Conservation (phyloP, 1,140 invertebrate species). For the Drosophila watanabei region DNA sequence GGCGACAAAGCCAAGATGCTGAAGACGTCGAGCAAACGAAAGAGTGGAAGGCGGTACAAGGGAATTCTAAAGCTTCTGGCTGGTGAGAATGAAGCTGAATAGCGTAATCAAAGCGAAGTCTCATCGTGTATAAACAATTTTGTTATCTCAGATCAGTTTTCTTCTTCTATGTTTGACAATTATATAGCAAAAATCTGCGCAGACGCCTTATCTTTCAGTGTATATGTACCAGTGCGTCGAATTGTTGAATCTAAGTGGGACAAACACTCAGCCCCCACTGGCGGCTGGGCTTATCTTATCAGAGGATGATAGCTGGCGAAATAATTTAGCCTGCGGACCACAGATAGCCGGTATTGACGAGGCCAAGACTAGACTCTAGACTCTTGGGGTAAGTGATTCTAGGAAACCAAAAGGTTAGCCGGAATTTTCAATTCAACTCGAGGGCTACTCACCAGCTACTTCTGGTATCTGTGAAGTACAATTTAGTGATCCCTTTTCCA, state of each 20-base stretch:
- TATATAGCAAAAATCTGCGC: constrained; percentile 25
- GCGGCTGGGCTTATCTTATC: constrained; percentile 34
- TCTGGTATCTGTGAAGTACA: background rate
- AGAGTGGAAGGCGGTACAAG: constrained; percentile 40
- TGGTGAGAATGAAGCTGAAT: constrained; percentile 61
- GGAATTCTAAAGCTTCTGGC: constrained; percentile 54
- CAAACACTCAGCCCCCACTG: constrained; percentile 34
- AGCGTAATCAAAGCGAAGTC: constrained; percentile 7
- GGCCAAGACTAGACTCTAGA: constrained; percentile 25
- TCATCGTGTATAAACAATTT: constrained; percentile 6
- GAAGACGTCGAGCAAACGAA: constrained; percentile 11
- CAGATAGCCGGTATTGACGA: background rate
- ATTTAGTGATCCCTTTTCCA: background rate
- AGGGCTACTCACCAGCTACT: background rate
- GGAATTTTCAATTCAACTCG: background rate
- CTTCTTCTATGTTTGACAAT: constrained; percentile 38
- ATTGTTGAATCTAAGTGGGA: constrained; percentile 11
- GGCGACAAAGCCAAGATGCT: constrained; percentile 66
- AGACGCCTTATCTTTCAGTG: constrained; percentile 16
- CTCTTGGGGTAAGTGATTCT: constrained; percentile 5
- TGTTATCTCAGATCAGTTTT: constrained; percentile 26
- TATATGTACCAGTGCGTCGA: background rate
- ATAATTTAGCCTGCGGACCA: constrained; percentile 1
- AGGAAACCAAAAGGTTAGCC: background rate
- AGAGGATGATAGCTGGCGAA: constrained; percentile 28